These are phyloP conservation scores for Atta colombica DNA, from an alignment of 1,140 invertebrate species.

Conservation along the genomic window DNA sequence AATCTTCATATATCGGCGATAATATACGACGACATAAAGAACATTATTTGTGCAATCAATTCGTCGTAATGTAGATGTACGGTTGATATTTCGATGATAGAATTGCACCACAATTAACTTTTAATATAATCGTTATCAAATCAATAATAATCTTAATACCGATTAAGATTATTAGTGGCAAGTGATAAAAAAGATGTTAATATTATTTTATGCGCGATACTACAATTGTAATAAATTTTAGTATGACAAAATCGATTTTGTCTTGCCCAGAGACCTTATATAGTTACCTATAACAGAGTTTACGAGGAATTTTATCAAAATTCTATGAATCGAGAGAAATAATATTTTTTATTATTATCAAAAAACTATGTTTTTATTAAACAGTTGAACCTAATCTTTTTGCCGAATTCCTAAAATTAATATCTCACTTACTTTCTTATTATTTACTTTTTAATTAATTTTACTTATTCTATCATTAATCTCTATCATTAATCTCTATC, in stretches of 20 bases:
- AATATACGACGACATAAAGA: conserved; percentile 20
- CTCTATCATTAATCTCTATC: no score
- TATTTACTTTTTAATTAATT: no score
- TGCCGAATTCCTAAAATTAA: no score
- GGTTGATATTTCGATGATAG: neutral
- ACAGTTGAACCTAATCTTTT: no score
- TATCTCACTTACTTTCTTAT: no score
- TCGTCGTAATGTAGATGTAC: neutral
- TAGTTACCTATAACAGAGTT: no score
- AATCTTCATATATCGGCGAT: neutral
- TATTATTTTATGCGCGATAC: neutral
- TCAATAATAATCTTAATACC: neutral
- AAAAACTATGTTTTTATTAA: no score
- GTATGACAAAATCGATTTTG: neutral
- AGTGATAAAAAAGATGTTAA: neutral
- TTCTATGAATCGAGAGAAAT: no score
- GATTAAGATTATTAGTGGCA: neutral
- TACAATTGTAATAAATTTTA: neutral
- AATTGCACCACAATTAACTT: neutral
- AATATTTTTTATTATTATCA: no score
- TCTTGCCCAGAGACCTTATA: neutral
- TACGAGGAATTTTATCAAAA: no score
- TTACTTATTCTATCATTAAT: no score
- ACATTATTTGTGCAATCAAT: conserved; percentile 32
- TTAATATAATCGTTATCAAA: neutral